phyloP scores from a whole-genome alignment of 1,140 invertebrate species.

The honey bee (Apis mellifera) region Amel_HAv3.1 CM009931.2:19959001-19959500 shows the following conservation, averaged over 20 bases:
- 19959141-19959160: slow-evolving; percentile 44
- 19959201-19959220: slow-evolving; percentile 60
- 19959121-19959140: not conserved
- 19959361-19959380: not conserved
- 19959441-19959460: not conserved
- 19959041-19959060: not conserved
- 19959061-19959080: slow-evolving; percentile 33
- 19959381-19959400: not conserved
- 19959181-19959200: slow-evolving; percentile 54
- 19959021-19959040: not conserved
- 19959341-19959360: slow-evolving; percentile 26
- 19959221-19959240: slow-evolving; percentile 66
- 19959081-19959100: slow-evolving; percentile 44
- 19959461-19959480: not conserved
- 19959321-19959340: slow-evolving; percentile 38
- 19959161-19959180: slow-evolving; percentile 27
- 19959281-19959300: slow-evolving; percentile 77
- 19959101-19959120: not conserved
- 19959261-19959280: slow-evolving; percentile 74
- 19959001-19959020: not conserved
- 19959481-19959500: slow-evolving; percentile 67
- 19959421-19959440: not conserved
- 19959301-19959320: slow-evolving; percentile 74
- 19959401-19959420: not conserved
- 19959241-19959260: slow-evolving; percentile 75